A percentile compares a stretch with the other conserved stretches of the same genome.
Conservation (phyloP, 1,140 invertebrate genomes). For the Macrobrachium nipponense region DNA sequence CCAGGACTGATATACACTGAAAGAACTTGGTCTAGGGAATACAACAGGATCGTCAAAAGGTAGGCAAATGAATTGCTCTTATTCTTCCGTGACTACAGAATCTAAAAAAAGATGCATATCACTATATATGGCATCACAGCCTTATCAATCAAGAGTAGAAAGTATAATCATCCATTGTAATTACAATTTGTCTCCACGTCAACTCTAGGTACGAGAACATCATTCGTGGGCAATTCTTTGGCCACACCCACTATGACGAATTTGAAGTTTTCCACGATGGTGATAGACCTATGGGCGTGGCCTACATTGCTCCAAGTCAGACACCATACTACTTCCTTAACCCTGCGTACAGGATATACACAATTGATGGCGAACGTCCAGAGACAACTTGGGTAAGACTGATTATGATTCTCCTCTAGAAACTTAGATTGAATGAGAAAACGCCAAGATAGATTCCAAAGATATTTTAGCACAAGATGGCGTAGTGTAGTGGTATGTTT, state of each 20-base stretch:
- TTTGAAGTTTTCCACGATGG: conserved; percentile 70
- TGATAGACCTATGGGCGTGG: conserved; percentile 67
- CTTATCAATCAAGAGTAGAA: too few relatives aligned
- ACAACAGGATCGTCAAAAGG: conserved; percentile 67
- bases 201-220: conserved; percentile 74
- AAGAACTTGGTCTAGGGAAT: conserved; percentile 65
- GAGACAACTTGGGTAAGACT: conserved; percentile 27
- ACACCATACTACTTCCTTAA: conserved; percentile 70
- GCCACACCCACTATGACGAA: conserved; percentile 70
- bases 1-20: conserved; percentile 75
- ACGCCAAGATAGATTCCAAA: too few relatives aligned
- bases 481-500: too few relatives aligned
- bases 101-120: too few relatives aligned
- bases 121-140: too few relatives aligned
- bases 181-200: not conserved
- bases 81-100: too few relatives aligned
- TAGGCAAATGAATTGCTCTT: conserved; percentile 27
- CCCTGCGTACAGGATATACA: conserved; percentile 72
- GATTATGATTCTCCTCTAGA: too few relatives aligned
- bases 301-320: conserved; percentile 70
- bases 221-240: conserved; percentile 71
- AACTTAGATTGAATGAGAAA: too few relatives aligned
- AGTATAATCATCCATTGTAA: not conserved
- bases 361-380: conserved; percentile 67
- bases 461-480: too few relatives aligned